Evolutionary conservation across 2,888 invertebrate genomes (phyloP).

Genomic region (Fabriciana adippe): DNA sequence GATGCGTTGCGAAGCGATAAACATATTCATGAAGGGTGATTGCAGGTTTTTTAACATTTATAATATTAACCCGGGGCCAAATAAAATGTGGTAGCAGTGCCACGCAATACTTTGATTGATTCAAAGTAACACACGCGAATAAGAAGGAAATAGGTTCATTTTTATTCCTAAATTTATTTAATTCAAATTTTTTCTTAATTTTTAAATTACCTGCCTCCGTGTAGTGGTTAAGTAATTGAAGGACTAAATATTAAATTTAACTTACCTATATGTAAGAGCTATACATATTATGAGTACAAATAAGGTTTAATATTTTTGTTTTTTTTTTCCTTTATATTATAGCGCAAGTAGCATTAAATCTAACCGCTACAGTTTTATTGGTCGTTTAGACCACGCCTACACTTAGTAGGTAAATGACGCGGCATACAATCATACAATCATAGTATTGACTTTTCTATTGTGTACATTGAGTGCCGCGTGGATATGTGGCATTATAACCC

Average conservation of each 20-base stretch:
- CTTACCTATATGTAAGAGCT: neutral
- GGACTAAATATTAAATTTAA: neutral
- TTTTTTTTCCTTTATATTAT: neutral
- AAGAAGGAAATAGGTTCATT: constrained; percentile 11
- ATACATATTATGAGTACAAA: too few species aligned
- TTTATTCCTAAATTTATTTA: neutral
- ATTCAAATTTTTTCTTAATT: neutral
- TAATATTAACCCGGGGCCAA: constrained; percentile 39
- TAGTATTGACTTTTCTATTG: constrained; percentile 27
- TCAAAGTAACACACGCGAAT: constrained; percentile 9
- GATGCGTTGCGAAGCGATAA: constrained; percentile 51
- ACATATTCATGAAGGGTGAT: constrained; percentile 54
- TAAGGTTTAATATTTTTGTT: neutral
- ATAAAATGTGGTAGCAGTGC: constrained; percentile 42
- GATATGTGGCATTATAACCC: constrained; percentile 5
- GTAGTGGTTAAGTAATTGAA: neutral
- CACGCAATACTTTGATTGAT: constrained; percentile 24
- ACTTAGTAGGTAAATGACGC: constrained; percentile 35
- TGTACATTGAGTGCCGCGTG: constrained; percentile 7
- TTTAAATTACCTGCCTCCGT: constrained; percentile 10
- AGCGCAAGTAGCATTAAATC: constrained; percentile 33
- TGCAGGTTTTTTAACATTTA: constrained; percentile 38
- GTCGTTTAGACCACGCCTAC: constrained; percentile 54
- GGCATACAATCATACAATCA: constrained; percentile 24
- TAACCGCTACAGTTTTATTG: constrained; percentile 52